Percentiles rank a stretch among this genome's conserved stretches.
Conservation (phyloP, 2,113 vertebrate genomes). For the Ptychochromis oligacanthus region DNA sequence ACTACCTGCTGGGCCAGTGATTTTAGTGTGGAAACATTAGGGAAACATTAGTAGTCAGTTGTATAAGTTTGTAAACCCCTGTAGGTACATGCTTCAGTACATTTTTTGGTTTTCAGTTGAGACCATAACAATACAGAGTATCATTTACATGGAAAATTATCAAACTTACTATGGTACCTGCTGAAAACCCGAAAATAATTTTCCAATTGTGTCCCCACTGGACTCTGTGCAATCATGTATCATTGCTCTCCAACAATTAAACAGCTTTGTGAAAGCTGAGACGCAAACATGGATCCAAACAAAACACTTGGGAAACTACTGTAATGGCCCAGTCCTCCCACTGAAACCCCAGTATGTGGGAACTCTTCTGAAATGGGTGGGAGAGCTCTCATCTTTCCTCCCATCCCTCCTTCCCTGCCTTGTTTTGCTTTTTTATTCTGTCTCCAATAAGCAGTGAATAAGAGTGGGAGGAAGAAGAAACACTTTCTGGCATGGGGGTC, state of each 20-base stretch:
- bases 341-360: conserved; percentile 52
- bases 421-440: conserved; percentile 22
- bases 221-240: conserved; percentile 29
- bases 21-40: conserved; percentile 21
- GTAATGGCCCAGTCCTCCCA: conserved; percentile 38
- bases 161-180: conserved; percentile 2
- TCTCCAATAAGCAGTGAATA: conserved; percentile 48
- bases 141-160: conserved; percentile 29
- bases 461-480: conserved; percentile 55
- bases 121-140: conserved; percentile 7
- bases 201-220: conserved; percentile 6
- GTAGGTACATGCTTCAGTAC: not conserved
- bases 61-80: not conserved
- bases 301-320: conserved; percentile 60
- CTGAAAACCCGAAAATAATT: conserved; percentile 34
- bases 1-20: not conserved
- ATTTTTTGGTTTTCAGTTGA: not conserved
- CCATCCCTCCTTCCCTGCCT: conserved; percentile 3
- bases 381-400: conserved; percentile 54
- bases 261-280: conserved; percentile 44
- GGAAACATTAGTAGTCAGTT: not conserved
- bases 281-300: conserved; percentile 55
- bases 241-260: conserved; percentile 35
- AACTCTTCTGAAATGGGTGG: conserved; percentile 42
- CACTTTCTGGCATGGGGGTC: conserved; percentile 42